Conservation (phyloP, 2,888 invertebrate genomes). For the Bombyx huttoni region DNA sequence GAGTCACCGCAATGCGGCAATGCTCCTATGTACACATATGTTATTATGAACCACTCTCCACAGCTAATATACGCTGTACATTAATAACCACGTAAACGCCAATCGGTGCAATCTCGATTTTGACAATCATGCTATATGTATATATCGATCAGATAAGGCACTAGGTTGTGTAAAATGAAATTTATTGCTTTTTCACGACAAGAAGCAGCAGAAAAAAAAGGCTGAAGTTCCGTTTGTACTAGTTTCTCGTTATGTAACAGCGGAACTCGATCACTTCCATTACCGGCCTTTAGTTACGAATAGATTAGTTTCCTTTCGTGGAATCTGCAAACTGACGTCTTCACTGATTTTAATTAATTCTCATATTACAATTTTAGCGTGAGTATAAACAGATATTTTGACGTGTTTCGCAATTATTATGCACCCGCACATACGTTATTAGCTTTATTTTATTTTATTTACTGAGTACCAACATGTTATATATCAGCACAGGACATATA, state of each 20-base stretch:
- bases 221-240: slow-evolving; percentile 3
- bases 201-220: background rate
- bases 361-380: background rate
- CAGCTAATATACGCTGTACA: slow-evolving; percentile 39
- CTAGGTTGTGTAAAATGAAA: background rate
- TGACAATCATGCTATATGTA: too few species aligned
- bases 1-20: slow-evolving; percentile 66
- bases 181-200: background rate
- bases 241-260: background rate
- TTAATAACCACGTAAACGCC: slow-evolving; percentile 24
- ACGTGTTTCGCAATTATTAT: background rate
- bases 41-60: slow-evolving; percentile 45
- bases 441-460: too few species aligned
- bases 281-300: background rate
- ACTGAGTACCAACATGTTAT: too few species aligned
- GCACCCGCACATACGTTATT: background rate
- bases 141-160: background rate
- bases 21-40: slow-evolving; percentile 56
- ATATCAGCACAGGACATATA: too few species aligned
- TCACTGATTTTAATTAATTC: background rate
- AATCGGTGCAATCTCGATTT: too few species aligned
- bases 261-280: background rate
- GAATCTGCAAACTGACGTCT: background rate
- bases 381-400: background rate
- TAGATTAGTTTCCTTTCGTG: background rate